These are phyloP conservation scores for Taphrorychus bicolor DNA, from an alignment of 2,888 invertebrate genomes.

Conservation along the genomic window DNA sequence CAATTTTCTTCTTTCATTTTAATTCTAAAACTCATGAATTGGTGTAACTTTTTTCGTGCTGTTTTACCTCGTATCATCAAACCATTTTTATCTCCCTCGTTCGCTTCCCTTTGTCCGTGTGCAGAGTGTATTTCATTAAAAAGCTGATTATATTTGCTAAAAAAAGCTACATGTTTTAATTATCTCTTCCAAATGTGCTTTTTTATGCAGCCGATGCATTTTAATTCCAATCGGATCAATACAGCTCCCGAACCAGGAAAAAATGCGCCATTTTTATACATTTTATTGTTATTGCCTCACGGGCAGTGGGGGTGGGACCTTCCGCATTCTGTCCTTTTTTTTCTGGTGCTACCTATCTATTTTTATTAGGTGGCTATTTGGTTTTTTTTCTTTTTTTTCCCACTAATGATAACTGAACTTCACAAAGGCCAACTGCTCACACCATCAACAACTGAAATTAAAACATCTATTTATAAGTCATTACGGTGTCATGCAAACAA, in stretches of 20 bases:
- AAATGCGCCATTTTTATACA: slow-evolving; percentile 40
- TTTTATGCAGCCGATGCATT: slow-evolving; percentile 39
- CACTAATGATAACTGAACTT: background rate
- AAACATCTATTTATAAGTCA: slow-evolving; percentile 34
- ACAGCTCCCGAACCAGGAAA: slow-evolving; percentile 28
- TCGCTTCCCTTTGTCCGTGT: slow-evolving; percentile 3
- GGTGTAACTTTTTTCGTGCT: no score
- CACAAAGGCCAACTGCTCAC: background rate
- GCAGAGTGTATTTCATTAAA: slow-evolving; percentile 36
- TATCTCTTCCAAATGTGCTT: slow-evolving; percentile 38
- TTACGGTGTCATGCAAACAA: slow-evolving; percentile 15
- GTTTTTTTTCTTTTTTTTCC: background rate
- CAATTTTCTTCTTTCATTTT: no score
- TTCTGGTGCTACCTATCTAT: background rate
- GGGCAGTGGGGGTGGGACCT: background rate
- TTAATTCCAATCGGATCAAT: slow-evolving; percentile 39
- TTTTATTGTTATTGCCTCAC: slow-evolving; percentile 37
- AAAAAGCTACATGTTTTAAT: slow-evolving; percentile 40
- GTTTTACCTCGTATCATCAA: background rate
- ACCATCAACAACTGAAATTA: slow-evolving; percentile 13
- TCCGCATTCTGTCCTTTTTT: background rate
- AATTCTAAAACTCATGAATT: no score
- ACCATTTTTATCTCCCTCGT: slow-evolving; percentile 7
- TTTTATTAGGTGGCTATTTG: no score
- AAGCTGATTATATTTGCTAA: slow-evolving; percentile 39